Base-by-base conservation (phyloP, 2,113 vertebrate species). In the Rattus norvegicus region DNA sequence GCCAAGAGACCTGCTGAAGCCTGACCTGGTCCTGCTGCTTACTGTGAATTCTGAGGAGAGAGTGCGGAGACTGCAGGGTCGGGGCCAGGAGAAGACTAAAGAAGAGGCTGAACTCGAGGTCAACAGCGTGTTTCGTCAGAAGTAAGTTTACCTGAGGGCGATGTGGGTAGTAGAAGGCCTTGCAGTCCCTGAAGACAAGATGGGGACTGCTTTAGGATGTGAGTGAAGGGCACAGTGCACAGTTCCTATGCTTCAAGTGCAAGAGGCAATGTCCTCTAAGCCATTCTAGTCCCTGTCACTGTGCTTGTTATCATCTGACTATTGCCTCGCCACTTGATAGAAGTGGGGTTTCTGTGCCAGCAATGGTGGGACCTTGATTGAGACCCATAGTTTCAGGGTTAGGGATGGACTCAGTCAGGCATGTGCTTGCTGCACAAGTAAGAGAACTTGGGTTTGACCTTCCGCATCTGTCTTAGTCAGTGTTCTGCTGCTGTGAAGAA, bases 1-100 rank as follows among this genome's bases (percentile, higher is more conserved):
- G 99, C 99, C 99, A 9, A 54, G 94, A 26, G 99, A 99, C 98
- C 99, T 99, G 77, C 98, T 99, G 39, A 98, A 97, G 95, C 99
- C 99, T 0, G 98, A 99, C 96, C 97, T 99, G 91, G 99, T 99
- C 89, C 90, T 99, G 95, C 95, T 99, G 65, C 98, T 99, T 77
- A 99, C 98, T 1, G 98, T 99, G 95, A 98, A 98, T 89, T 98
- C 99, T 0, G 98, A 99, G 88, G 99, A 99, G 97, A 98, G 99
- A 90, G 92, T 96, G 77, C 98, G 59, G 75, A 98, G 99, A 65
- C 97, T 99, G n/a, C 97, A 95, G 86, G 63, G 20, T 90, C 98
- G 99, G 24, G 99, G 99, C 14, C 89, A 98, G 75, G 98, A 98
- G 92, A 98, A 98, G 96, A 99, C 99, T 7, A 96, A 97, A 43